Conservation (phyloP, 1,140 invertebrate species). For the Lysiphlebus fabarum region DNA sequence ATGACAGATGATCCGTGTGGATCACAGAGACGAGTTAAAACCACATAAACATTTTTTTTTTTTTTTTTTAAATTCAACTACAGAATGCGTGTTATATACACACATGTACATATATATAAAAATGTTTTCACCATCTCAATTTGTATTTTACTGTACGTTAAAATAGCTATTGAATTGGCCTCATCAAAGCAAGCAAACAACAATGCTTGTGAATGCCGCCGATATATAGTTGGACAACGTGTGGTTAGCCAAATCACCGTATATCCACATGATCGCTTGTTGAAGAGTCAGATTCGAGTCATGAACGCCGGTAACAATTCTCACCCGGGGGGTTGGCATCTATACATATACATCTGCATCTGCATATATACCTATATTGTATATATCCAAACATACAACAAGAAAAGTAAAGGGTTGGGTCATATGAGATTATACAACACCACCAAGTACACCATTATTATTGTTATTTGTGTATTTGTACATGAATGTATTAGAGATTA, state of each 20-base stretch:
- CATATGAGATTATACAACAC: too few species aligned
- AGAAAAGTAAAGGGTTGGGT: too few species aligned
- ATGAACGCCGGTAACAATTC: too few species aligned
- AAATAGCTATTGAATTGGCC: slow-evolving; percentile 51
- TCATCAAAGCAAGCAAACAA: slow-evolving; percentile 57
- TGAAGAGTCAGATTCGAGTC: neutral
- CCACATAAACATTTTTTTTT: slow-evolving; percentile 18
- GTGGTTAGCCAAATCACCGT: slow-evolving; percentile 56
- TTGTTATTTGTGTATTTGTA: too few species aligned
- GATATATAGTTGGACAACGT: slow-evolving; percentile 50
- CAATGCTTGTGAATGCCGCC: slow-evolving; percentile 48
- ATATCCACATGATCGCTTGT: slow-evolving; percentile 21
- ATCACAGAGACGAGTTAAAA: slow-evolving; percentile 13
- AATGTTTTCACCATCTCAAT: neutral
- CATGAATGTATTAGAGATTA: too few species aligned
- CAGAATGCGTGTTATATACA: neutral
- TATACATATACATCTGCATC: too few species aligned
- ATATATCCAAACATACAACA: too few species aligned
- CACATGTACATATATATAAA: too few species aligned
- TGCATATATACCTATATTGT: too few species aligned
- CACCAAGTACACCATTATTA: too few species aligned
- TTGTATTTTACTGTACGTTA: too few species aligned
- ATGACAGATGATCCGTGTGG: slow-evolving; percentile 45
- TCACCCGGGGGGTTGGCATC: too few species aligned
- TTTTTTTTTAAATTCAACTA: neutral